These are phyloP conservation scores for Chrysotoxum bicinctum DNA, from an alignment of 2,888 invertebrate genomes.

Conservation along the genomic window DNA sequence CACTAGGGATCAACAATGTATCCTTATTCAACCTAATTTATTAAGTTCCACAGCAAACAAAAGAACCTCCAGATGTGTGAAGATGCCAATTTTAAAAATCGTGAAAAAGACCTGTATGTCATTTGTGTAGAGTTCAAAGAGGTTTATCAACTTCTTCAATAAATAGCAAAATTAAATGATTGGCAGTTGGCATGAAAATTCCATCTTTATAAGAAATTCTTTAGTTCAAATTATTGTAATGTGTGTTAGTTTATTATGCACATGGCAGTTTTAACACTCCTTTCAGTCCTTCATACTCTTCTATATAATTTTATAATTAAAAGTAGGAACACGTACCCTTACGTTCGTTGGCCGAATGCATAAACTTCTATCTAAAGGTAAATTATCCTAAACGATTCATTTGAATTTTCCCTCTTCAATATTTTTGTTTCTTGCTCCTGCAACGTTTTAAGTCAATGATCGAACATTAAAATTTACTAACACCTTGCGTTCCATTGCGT, in stretches of 20 bases:
- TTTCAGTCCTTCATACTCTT: neutral
- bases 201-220: neutral
- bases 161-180: neutral
- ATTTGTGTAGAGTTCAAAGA: neutral
- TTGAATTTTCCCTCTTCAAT: neutral
- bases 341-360: neutral
- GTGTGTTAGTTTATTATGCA: neutral
- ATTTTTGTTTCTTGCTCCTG: neutral
- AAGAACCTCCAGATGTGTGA: neutral
- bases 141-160: neutral
- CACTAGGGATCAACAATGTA: neutral
- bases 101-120: neutral
- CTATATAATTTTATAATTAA: neutral
- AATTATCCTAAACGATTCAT: constrained; percentile 8
- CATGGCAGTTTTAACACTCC: neutral
- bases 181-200: constrained; percentile 8
- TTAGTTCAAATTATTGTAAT: neutral
- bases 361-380: neutral
- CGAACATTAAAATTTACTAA: constrained; percentile 38
- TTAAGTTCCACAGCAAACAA: neutral
- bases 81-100: neutral
- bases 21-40: neutral
- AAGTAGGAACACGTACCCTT: constrained; percentile 7
- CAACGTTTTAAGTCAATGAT: constrained; percentile 45
- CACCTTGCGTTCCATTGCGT: constrained; percentile 49